Conservation (phyloP, 2,888 invertebrate genomes). For the Leptopilina myrica region DNA sequence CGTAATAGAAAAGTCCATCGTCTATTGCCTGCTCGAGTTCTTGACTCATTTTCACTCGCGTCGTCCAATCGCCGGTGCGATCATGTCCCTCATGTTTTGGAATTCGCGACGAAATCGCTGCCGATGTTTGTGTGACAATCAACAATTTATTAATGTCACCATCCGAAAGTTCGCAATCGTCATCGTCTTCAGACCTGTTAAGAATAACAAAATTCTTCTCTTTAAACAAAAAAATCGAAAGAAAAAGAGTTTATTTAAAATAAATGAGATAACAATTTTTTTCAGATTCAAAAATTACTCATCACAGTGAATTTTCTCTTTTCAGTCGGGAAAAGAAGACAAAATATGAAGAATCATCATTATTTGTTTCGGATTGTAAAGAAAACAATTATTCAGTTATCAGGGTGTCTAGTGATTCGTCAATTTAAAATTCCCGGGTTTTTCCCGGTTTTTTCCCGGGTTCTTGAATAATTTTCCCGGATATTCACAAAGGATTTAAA, state of each 20-base stretch:
- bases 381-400: background rate
- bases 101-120: slow-evolving; percentile 77
- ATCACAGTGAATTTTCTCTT: slow-evolving; percentile 43
- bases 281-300: slow-evolving; percentile 52
- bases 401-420: no score
- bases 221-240: background rate
- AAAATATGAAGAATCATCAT: slow-evolving; percentile 64
- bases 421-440: no score
- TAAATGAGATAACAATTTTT: no score
- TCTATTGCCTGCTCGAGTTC: slow-evolving; percentile 97
- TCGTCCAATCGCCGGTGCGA: slow-evolving; percentile 92
- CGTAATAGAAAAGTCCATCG: slow-evolving; percentile 97
- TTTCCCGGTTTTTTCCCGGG: no score
- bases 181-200: slow-evolving; percentile 85
- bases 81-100: slow-evolving; percentile 94
- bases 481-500: no score
- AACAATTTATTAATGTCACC: slow-evolving; percentile 94
- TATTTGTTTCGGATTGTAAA: slow-evolving; percentile 22
- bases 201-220: background rate
- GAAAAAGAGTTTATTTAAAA: no score
- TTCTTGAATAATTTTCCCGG: no score
- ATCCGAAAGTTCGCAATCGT: slow-evolving; percentile 94
- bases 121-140: slow-evolving; percentile 90
- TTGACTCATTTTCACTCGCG: slow-evolving; percentile 95
- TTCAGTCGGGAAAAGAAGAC: slow-evolving; percentile 72